Evolutionary conservation across 2,113 vertebrate genomes (phyloP).

Genomic region (Rhagologus leucostigma): DNA sequence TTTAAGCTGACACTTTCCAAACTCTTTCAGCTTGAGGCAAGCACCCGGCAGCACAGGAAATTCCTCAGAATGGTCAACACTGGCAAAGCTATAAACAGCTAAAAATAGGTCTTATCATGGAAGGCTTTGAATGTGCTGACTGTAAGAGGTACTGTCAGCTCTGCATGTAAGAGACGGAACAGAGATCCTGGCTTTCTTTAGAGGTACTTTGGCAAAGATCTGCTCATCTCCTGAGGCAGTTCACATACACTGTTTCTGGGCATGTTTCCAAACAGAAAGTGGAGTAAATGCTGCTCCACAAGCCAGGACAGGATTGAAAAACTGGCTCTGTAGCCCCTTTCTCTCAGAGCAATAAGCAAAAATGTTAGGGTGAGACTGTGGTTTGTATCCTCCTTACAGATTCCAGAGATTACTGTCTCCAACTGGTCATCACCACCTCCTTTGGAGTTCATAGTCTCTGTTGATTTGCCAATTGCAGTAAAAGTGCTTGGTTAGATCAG

Average conservation of each 20-base stretch:
- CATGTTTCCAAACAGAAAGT: not conserved
- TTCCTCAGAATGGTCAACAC: not conserved
- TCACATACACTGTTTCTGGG: not conserved
- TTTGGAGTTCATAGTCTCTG: not conserved
- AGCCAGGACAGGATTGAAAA: conserved; percentile 22
- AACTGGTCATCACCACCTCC: not conserved
- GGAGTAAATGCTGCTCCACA: conserved; percentile 4
- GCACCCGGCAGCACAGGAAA: not conserved
- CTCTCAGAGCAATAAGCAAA: not conserved
- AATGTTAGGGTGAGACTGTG: not conserved
- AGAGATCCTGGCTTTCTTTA: not conserved
- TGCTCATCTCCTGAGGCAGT: conserved; percentile 16
- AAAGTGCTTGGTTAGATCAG: not conserved
- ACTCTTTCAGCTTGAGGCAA: not conserved
- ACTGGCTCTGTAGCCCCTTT: not conserved
- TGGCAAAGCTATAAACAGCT: not conserved
- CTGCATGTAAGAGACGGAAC: not conserved
- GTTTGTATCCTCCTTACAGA: not conserved
- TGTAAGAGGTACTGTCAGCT: not conserved
- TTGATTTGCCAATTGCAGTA: not conserved
- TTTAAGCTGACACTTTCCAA: not conserved
- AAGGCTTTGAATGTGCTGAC: not conserved
- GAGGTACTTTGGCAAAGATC: conserved; percentile 5
- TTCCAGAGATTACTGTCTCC: not conserved
- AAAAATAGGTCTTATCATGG: not conserved